Base-by-base conservation (phyloP, 2,888 invertebrate species). In the Orgyia antiqua region DNA sequence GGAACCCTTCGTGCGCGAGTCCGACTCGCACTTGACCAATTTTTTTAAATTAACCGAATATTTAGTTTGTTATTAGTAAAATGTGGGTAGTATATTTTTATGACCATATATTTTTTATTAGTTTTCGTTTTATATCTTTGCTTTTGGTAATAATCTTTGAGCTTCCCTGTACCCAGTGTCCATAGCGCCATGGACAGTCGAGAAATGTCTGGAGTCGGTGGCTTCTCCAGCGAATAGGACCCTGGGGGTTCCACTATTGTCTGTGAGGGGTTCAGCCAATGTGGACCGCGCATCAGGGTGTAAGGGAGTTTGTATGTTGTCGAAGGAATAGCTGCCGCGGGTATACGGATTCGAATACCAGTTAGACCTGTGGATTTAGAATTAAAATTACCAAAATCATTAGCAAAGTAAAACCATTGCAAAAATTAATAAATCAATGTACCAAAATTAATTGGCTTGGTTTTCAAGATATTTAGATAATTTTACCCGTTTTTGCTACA, bases 181-280 rank as follows among this genome's bases (percentile, higher is more conserved):
- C 0, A 90, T 71, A 0, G 93, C 93, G 0, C 93, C 93, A 51
- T 93, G 93, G 0, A 92, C 93, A 0, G 93, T 92, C 0, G 91
- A 90, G 63, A 88, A 93, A 53, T 88, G 91, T 10, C 74, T 83
- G 0, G 25, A 15, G 1, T 76, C 51, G 0, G 90, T 89, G 0
- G 90, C 90, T 53, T 90, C 90, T 0, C 91, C 91, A 1, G 89
- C 90, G 67, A 91, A 91, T n/a, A 89, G 56, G 0, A 90, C 63
- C 1, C 80, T 61, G 10, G 87, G 87, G 10, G 59, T 68, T 1
- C 80, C 83, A 18, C 68, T 58, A 4, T 60, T 51, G 51, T 87
- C 78, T 0, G 57, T 36, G 2, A 93, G 60, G 0, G 93, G 93
- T 28, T 72, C 67, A 0, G 88, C 89, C 13, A 93, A 72, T 48